Percentiles rank a stretch among this genome's conserved stretches.
These are phyloP conservation scores for Phaedon cochleariae DNA, from an alignment of 2,888 invertebrate species.

Conservation along the genomic window DNA sequence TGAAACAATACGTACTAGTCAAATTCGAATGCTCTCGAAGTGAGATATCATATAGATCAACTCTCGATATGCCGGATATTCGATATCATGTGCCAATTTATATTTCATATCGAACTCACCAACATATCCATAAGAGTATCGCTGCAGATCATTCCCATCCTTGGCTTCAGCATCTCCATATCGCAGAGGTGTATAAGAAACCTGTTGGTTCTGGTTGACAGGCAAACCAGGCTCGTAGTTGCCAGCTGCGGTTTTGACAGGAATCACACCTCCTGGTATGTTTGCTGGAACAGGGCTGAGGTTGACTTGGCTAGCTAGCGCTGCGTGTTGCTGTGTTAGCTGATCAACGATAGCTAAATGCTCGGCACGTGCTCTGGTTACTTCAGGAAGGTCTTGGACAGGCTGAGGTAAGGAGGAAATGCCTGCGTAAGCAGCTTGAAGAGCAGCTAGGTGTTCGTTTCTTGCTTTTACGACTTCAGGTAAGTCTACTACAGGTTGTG, in stretches of 20 bases:
- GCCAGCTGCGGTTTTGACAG: conserved; percentile 30
- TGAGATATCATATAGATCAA: background rate
- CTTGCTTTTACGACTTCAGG: conserved; percentile 57
- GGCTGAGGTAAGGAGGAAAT: conserved; percentile 48
- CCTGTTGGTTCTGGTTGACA: conserved; percentile 44
- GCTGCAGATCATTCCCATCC: conserved; percentile 60
- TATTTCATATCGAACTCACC: conserved; percentile 52
- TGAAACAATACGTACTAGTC: background rate
- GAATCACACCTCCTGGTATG: conserved; percentile 34
- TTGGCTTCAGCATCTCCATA: conserved; percentile 17
- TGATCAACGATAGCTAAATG: conserved; percentile 55
- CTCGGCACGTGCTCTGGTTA: conserved; percentile 53
- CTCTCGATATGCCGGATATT: too few relatives aligned
- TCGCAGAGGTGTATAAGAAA: conserved; percentile 43
- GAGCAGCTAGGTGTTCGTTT: conserved; percentile 53
- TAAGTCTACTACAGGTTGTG: conserved; percentile 60
- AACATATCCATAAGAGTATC: conserved; percentile 70
- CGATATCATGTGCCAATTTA: too few relatives aligned
- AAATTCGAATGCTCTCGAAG: background rate
- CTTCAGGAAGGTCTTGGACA: conserved; percentile 59
- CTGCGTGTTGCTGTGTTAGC: conserved; percentile 51
- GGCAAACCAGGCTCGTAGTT: conserved; percentile 24
- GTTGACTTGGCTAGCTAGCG: conserved; percentile 45
- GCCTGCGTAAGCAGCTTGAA: conserved; percentile 54
- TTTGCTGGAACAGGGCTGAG: conserved; percentile 46